These are phyloP conservation scores for Misgurnus anguillicaudatus DNA, from an alignment of 2,113 vertebrate genomes.

Conservation along the genomic window DNA sequence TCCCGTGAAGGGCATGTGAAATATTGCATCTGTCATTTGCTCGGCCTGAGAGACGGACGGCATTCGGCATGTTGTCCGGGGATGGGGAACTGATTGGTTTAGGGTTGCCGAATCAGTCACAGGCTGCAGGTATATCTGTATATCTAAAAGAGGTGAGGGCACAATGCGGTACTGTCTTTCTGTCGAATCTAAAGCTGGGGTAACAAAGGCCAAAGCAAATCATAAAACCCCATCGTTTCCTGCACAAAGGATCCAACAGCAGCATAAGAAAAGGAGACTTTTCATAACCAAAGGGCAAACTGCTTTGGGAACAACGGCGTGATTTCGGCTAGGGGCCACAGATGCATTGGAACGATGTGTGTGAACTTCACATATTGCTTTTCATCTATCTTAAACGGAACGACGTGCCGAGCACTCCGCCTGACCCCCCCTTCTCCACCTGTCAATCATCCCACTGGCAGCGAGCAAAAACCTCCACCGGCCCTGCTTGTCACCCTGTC, in stretches of 20 bases:
- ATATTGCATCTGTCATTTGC: constrained; percentile 39
- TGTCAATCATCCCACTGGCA: constrained; percentile 70
- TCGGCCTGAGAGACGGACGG: constrained; percentile 14
- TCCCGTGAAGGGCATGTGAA: constrained; percentile 32
- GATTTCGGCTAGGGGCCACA: constrained; percentile 57
- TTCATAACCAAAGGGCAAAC: constrained; percentile 58
- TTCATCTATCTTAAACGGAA: constrained; percentile 72
- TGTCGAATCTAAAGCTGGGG: neutral
- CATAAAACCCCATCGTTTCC: constrained; percentile 25
- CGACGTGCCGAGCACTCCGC: constrained; percentile 63
- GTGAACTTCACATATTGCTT: constrained; percentile 64
- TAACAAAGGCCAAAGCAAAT: constrained; percentile 35
- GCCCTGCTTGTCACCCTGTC: constrained; percentile 70
- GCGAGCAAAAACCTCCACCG: constrained; percentile 64
- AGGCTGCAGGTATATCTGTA: constrained; percentile 21
- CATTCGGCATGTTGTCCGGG: constrained; percentile 5
- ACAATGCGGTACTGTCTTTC: constrained; percentile 12
- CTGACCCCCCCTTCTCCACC: constrained; percentile 64
- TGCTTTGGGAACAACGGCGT: constrained; percentile 58
- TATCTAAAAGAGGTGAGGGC: constrained; percentile 14
- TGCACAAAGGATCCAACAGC: constrained; percentile 21
- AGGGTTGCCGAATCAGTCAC: constrained; percentile 26
- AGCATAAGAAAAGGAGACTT: constrained; percentile 58
- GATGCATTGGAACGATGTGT: constrained; percentile 53
- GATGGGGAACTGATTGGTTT: constrained; percentile 25